Evolutionary conservation across 2,797 vertebrate genomes (phyloP), one percentile per base, ranked within the genome.

Genomic region (Megalops cyprinoides): DNA sequence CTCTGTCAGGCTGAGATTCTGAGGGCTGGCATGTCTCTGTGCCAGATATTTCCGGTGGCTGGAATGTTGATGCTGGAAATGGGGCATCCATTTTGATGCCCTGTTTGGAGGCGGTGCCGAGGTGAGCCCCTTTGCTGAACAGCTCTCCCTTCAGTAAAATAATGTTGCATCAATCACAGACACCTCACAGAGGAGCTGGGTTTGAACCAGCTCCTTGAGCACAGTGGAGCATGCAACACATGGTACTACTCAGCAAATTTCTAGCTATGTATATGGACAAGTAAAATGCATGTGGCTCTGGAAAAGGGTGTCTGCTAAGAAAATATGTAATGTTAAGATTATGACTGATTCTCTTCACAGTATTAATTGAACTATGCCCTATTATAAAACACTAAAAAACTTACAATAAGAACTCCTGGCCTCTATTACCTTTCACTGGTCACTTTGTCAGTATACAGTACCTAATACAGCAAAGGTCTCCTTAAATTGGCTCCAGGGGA

Each of bases 111-210:
- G 80, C 84, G n/a, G n/a, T n/a, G n/a, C n/a, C n/a, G n/a, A n/a
- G n/a, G n/a, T n/a, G n/a, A n/a, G n/a, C 82, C 55, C 10, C 15
- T 56, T 48, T 39, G 83, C 78, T 79, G 84, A 85, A 85, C 82
- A 81, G 48, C 12, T 74, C 34, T 34, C 37, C 37, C n/a, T 31
- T 75, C 77, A 79, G 34, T 67, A 18, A 80, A 79, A 77, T 74
- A 85, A 84, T 78, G 84, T 48, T 48, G 84, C 65, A 84, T 85
- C 87, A 90, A 83, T 90, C 85, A 86, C 25, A 82, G 34, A 75
- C 77, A 49, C 25, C 78, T n/a, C 4, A 34, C 74, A 76, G 84
- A 0, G n/a, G n/a, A n/a, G n/a, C n/a, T n/a, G n/a, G n/a, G n/a
- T n/a, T n/a, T n/a, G n/a, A n/a, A n/a, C n/a, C n/a, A n/a, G n/a